Evolutionary conservation across 2,888 invertebrate genomes (phyloP).

Genomic region (Timandra comae): DNA sequence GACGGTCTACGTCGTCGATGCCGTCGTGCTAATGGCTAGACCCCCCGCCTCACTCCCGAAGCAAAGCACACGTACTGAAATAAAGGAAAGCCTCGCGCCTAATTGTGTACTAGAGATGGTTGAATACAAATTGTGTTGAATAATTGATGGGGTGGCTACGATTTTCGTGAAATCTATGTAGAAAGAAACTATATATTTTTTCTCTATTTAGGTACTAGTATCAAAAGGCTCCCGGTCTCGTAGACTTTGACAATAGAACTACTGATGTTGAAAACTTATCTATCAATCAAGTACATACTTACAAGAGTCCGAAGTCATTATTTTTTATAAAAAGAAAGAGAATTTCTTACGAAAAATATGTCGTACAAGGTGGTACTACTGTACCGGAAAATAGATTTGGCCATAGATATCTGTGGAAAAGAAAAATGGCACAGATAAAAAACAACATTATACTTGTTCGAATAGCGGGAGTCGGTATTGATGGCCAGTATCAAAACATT

Average conservation of each 20-base stretch:
- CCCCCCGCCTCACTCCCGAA: conserved; percentile 33
- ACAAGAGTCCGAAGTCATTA: too few species aligned
- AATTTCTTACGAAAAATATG: too few species aligned
- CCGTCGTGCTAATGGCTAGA: conserved; percentile 65
- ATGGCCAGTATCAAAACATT: conserved; percentile 3
- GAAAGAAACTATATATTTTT: conserved; percentile 13
- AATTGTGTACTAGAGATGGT: conserved; percentile 49
- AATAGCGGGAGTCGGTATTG: background rate
- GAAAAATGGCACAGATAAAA: too few species aligned
- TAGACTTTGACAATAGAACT: too few species aligned
- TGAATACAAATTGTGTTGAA: conserved; percentile 37
- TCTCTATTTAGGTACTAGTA: conserved; percentile 4
- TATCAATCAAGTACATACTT: background rate
- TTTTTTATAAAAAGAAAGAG: background rate
- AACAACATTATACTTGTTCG: background rate
- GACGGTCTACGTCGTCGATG: conserved; percentile 53
- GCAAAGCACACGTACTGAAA: conserved; percentile 57
- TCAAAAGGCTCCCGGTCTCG: too few species aligned
- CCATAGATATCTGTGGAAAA: too few species aligned
- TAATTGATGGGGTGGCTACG: conserved; percentile 31
- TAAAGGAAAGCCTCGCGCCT: conserved; percentile 54
- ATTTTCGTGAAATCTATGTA: too few species aligned
- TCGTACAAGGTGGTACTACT: too few species aligned
- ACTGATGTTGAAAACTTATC: background rate
- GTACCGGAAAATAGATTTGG: background rate